Evolutionary conservation across 1,140 invertebrate genomes (phyloP), one percentile per base, ranked within the genome.

Genomic region (Microplitis mediator): DNA sequence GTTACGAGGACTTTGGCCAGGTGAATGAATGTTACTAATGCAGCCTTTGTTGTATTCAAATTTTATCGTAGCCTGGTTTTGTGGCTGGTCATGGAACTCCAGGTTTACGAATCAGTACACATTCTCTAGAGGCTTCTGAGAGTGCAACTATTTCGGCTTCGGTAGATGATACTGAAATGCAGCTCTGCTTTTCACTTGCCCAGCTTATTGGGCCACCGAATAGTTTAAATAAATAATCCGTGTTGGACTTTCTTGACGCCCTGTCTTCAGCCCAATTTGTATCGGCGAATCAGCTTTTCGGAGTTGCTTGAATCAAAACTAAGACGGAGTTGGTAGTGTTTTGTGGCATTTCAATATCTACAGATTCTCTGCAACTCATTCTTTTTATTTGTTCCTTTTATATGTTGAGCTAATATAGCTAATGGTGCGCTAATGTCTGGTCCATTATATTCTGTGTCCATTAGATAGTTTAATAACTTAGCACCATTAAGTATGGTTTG

Each of bases 281-380:
- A n/a, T n/a, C n/a, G n/a, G n/a, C n/a, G n/a, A n/a, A n/a, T n/a
- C n/a, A n/a, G n/a, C n/a, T n/a, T n/a, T n/a, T n/a, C n/a, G n/a
- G n/a, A n/a, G n/a, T n/a, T n/a, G n/a, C n/a, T n/a, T n/a, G n/a
- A n/a, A n/a, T n/a, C n/a, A n/a, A n/a, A n/a, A n/a, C n/a, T n/a
- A n/a, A n/a, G n/a, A n/a, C n/a, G n/a, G n/a, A n/a, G n/a, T n/a
- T n/a, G n/a, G n/a, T 64, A 58, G 56, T 79, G 32, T 3, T 13
- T 62, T 6, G 85, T 86, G 39, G 78, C 81, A 64, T 81, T 79
- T 3, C 87, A 62, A 60, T 86, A 85, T 31, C 77, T 65, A 6
- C 84, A 70, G 0, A 86, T 74, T 11, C 75, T 62, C 65, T 84
- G 81, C 2, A 75, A 75, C 31, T 75, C 76, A 62, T 16, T 65